Evolutionary conservation across 2,888 invertebrate genomes (phyloP).

Genomic region (Drosophila mimica): DNA sequence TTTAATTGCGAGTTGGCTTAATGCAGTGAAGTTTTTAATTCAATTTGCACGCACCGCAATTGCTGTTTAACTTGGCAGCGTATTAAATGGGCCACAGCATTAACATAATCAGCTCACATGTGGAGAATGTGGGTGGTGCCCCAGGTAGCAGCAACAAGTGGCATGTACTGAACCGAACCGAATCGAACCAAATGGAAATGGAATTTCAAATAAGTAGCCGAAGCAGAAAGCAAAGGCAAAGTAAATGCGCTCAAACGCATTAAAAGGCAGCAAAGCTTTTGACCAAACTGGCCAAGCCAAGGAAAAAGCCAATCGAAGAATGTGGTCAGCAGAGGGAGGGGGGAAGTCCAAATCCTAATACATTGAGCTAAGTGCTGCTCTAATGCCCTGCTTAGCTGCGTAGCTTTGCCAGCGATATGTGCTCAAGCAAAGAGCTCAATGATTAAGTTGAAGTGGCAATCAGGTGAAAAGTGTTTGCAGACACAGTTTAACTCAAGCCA

Average conservation of each 20-base stretch:
- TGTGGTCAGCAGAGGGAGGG: no score
- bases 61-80: slow-evolving; percentile 64
- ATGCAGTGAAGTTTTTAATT: slow-evolving; percentile 65
- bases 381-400: slow-evolving; percentile 56
- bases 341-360: slow-evolving; percentile 32
- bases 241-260: slow-evolving; percentile 72
- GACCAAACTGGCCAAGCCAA: slow-evolving; percentile 42
- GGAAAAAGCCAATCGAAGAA: slow-evolving; percentile 13
- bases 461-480: slow-evolving; percentile 33
- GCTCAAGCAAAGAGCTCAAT: slow-evolving; percentile 37
- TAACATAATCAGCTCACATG: slow-evolving; percentile 78
- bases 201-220: slow-evolving; percentile 62
- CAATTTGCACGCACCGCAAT: slow-evolving; percentile 63
- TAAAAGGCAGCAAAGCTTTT: slow-evolving; percentile 56
- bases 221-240: slow-evolving; percentile 32
- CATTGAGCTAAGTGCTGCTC: slow-evolving; percentile 51
- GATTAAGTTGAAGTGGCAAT: slow-evolving; percentile 37
- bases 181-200: slow-evolving; percentile 14
- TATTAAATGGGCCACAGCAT: slow-evolving; percentile 65
- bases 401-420: slow-evolving; percentile 56
- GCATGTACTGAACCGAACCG: neutral
- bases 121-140: slow-evolving; percentile 5
- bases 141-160: slow-evolving; percentile 28
- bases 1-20: slow-evolving; percentile 66
- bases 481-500: slow-evolving; percentile 1